phyloP scores from a whole-genome alignment of 2,888 invertebrate species.

The Falcaria lacertinaria region DNA sequence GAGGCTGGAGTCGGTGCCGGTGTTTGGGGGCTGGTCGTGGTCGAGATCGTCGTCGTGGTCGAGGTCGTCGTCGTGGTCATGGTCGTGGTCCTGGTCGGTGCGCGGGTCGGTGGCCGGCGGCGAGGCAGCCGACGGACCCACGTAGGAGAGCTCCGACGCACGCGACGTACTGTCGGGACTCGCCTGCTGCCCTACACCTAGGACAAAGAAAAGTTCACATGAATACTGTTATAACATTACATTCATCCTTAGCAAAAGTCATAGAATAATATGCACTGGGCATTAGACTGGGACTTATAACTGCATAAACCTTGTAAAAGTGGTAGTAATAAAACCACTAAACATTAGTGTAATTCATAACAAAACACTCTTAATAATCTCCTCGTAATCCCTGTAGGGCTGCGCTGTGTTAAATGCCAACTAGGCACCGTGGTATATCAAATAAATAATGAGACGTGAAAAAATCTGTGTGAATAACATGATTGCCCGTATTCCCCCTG shows the following conservation, averaged over 20 bases:
- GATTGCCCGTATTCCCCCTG: slow-evolving; percentile 64
- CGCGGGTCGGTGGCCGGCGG: slow-evolving; percentile 56
- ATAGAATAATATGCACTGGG: no score
- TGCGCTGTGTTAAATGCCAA: slow-evolving; percentile 61
- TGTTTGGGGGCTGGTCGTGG: slow-evolving; percentile 57
- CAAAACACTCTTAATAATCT: slow-evolving; percentile 55
- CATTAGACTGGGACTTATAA: no score
- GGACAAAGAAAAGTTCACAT: no score
- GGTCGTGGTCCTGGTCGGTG: slow-evolving; percentile 51
- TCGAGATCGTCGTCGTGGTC: slow-evolving; percentile 82
- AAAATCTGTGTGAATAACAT: slow-evolving; percentile 61
- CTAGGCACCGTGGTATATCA: slow-evolving; percentile 36
- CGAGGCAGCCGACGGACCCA: slow-evolving; percentile 59
- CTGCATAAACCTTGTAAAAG: no score
- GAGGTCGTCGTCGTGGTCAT: slow-evolving; percentile 70
- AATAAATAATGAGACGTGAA: slow-evolving; percentile 58
- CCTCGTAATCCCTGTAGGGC: slow-evolving; percentile 59
- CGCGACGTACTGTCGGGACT: slow-evolving; percentile 94
- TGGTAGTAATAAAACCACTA: slow-evolving; percentile 25
- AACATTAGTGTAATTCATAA: slow-evolving; percentile 30
- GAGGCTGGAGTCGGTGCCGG: slow-evolving; percentile 63
- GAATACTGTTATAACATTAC: no score
- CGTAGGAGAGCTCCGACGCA: slow-evolving; percentile 86
- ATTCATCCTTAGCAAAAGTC: no score
- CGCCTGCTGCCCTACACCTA: slow-evolving; percentile 83